These are phyloP conservation scores for Albula glossodonta DNA, from an alignment of 2,113 vertebrate genomes.

Conservation along the genomic window DNA sequence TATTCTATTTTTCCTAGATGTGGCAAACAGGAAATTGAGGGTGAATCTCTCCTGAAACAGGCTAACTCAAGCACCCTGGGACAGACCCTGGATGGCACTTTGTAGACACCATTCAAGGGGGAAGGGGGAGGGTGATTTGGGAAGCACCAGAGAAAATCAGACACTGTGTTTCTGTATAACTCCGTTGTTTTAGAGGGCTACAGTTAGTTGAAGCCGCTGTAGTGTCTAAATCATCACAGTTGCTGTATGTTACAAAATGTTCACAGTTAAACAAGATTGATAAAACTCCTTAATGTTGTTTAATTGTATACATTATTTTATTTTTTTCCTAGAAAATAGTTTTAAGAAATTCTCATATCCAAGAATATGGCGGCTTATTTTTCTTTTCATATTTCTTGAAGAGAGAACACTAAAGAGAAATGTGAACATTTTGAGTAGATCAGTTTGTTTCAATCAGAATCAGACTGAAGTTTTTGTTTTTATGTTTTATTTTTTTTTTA, in stretches of 20 bases:
- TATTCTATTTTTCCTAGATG: conserved; percentile 62
- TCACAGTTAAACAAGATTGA: conserved; percentile 71
- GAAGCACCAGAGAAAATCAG: conserved; percentile 89
- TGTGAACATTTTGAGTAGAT: conserved; percentile 61
- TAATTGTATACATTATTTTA: conserved; percentile 61
- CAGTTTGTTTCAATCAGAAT: conserved; percentile 42
- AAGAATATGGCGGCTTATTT: conserved; percentile 64
- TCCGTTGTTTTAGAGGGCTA: conserved; percentile 68
- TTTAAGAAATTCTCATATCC: conserved; percentile 72
- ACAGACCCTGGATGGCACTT: conserved; percentile 86
- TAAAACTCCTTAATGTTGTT: conserved; percentile 63
- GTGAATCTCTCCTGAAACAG: conserved; percentile 79
- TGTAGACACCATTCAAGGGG: conserved; percentile 72
- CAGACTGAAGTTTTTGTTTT: conserved; percentile 31
- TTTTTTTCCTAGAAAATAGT: conserved; percentile 50
- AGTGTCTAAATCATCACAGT: conserved; percentile 73
- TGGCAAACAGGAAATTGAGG: conserved; percentile 84
- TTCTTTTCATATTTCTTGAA: conserved; percentile 27
- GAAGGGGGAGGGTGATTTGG: conserved; percentile 51
- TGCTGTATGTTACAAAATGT: conserved; percentile 73
- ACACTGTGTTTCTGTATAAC: conserved; percentile 77
- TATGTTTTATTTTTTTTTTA: conserved; percentile 63
- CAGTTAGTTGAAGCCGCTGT: conserved; percentile 60
- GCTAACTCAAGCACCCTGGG: conserved; percentile 85
- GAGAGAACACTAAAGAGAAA: conserved; percentile 45